Percentiles rank a stretch among this genome's conserved stretches.
Conservation (phyloP, 2,797 vertebrate species). For the Manis javanica region DNA sequence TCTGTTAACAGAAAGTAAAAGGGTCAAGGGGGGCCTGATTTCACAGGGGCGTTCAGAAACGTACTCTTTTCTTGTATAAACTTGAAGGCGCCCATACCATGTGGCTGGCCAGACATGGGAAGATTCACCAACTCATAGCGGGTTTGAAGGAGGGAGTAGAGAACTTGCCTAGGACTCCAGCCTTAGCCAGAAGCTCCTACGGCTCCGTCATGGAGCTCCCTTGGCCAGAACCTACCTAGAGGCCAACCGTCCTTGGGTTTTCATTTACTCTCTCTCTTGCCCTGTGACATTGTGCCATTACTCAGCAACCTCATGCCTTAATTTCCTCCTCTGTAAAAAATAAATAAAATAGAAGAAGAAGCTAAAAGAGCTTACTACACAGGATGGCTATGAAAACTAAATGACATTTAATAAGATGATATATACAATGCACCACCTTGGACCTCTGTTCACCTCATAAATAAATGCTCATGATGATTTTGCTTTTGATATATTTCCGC, state of each 20-base stretch:
- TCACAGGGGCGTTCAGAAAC: neutral
- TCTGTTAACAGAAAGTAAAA: neutral
- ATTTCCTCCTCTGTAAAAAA: neutral
- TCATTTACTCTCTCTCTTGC: neutral
- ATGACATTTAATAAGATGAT: neutral
- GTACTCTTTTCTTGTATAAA: neutral
- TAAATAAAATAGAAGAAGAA: neutral
- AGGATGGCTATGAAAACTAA: neutral
- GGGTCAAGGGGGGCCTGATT: neutral
- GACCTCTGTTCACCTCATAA: neutral
- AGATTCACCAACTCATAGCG: neutral
- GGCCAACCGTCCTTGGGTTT: neutral
- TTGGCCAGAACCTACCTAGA: neutral
- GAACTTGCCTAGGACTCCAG: neutral
- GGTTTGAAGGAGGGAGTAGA: neutral
- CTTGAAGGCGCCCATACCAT: neutral
- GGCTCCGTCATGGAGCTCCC: neutral
- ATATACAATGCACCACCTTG: neutral
- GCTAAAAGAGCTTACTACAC: neutral
- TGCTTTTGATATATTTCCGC: neutral
- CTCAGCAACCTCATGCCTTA: neutral
- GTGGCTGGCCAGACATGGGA: neutral
- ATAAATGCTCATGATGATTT: neutral
- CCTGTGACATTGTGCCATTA: neutral
- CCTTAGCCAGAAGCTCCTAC: neutral